A percentile compares a stretch with the other conserved stretches of the same genome.
Conservation (phyloP, 2,888 invertebrate genomes). For the Blastobasis lacticolella region DNA sequence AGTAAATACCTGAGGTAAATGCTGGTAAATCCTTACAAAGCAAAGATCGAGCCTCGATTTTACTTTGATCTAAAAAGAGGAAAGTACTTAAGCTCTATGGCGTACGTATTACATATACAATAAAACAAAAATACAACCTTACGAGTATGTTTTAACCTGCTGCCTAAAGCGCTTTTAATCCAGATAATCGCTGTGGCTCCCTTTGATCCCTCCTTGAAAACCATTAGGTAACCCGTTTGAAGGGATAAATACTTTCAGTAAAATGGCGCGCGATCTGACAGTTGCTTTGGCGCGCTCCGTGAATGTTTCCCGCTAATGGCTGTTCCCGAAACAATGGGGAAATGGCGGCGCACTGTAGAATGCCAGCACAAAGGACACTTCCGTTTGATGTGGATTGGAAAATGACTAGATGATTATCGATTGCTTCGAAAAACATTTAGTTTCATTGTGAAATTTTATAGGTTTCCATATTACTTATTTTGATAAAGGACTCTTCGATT, state of each 20-base stretch:
- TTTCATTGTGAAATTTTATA: too few relatives aligned
- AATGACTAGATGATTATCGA: too few relatives aligned
- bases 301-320: slow-evolving; percentile 64
- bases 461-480: too few relatives aligned
- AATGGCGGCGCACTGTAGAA: slow-evolving; percentile 22
- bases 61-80: too few relatives aligned
- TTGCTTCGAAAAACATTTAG: too few relatives aligned
- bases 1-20: too few relatives aligned
- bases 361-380: slow-evolving; percentile 52
- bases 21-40: too few relatives aligned
- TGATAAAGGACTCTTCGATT: too few relatives aligned
- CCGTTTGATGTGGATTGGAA: slow-evolving; percentile 59
- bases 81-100: too few relatives aligned
- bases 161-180: background rate
- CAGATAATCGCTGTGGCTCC: background rate
- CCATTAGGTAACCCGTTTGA: slow-evolving; percentile 1
- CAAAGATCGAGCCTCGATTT: too few relatives aligned
- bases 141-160: background rate
- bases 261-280: slow-evolving; percentile 63
- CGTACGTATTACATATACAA: too few relatives aligned
- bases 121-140: too few relatives aligned
- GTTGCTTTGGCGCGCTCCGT: slow-evolving; percentile 49
- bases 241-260: slow-evolving; percentile 19
- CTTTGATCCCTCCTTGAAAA: background rate
- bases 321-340: slow-evolving; percentile 56